phyloP scores from a whole-genome alignment of 2,888 invertebrate species.

The Rhyacophila evoluta region DNA sequence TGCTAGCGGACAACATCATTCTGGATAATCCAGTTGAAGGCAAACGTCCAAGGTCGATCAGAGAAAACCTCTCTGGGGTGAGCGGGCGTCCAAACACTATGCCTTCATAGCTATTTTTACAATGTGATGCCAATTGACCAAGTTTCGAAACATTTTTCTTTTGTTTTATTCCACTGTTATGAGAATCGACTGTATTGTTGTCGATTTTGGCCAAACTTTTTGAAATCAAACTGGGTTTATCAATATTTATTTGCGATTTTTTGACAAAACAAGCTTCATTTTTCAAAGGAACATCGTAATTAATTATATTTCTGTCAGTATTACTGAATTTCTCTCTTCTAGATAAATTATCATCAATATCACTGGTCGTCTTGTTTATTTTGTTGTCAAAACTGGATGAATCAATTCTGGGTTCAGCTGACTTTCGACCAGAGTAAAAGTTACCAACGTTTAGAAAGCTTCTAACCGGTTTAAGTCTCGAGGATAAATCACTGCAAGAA shows the following conservation, averaged over 20 bases:
- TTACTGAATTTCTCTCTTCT: too few species aligned
- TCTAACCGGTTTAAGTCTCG: background rate
- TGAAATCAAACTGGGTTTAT: too few species aligned
- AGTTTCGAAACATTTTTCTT: too few species aligned
- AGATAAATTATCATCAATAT: too few species aligned
- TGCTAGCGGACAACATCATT: slow-evolving; percentile 58
- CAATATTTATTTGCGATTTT: too few species aligned
- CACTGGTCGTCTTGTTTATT: background rate
- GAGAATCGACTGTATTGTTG: too few species aligned
- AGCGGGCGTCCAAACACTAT: background rate
- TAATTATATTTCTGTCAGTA: too few species aligned
- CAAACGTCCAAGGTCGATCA: slow-evolving; percentile 63
- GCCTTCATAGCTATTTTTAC: background rate
- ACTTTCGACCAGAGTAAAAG: slow-evolving; percentile 47
- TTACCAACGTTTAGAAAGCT: slow-evolving; percentile 30
- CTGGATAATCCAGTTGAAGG: slow-evolving; percentile 62
- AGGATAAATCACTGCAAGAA: slow-evolving; percentile 41
- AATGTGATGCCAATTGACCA: background rate
- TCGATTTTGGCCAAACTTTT: too few species aligned
- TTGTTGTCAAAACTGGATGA: background rate
- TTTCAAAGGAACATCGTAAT: too few species aligned
- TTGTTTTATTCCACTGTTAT: too few species aligned
- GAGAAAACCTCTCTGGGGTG: slow-evolving; percentile 61
- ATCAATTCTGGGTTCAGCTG: slow-evolving; percentile 51
- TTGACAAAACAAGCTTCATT: too few species aligned